Percentiles rank a stretch among this genome's conserved stretches.
Evolutionary conservation across 1,140 invertebrate species (phyloP).

Genomic region (Drosophila teissieri): DNA sequence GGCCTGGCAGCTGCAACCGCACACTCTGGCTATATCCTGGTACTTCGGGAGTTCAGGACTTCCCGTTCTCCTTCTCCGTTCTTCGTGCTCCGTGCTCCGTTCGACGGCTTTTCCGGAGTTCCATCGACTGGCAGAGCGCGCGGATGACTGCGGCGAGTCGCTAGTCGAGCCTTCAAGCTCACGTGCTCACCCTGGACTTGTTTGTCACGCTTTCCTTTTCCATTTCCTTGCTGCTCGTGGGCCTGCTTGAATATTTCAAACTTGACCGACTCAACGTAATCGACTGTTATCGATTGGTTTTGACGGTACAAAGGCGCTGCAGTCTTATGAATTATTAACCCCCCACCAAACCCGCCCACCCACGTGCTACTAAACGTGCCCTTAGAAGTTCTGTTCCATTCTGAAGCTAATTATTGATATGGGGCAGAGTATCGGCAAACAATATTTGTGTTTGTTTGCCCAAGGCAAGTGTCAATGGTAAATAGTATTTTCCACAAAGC

Average conservation of each 20-base stretch:
- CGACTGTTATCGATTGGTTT: constrained; percentile 57
- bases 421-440: constrained; percentile 3
- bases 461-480: constrained; percentile 66
- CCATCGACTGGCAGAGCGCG: constrained; percentile 51
- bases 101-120: constrained; percentile 45
- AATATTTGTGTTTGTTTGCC: constrained; percentile 21
- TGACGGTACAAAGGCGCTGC: constrained; percentile 37
- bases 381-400: constrained; percentile 1
- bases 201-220: constrained; percentile 56
- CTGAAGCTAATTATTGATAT: constrained; percentile 45
- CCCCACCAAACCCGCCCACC: constrained; percentile 5
- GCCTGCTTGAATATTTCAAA: constrained; percentile 60
- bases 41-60: constrained; percentile 3
- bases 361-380: constrained; percentile 39
- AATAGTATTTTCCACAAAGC: constrained; percentile 32
- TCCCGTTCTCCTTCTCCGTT: constrained; percentile 17
- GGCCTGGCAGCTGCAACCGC: constrained; percentile 44
- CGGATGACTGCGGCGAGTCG: constrained; percentile 47
- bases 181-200: constrained; percentile 55
- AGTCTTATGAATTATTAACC: constrained; percentile 59
- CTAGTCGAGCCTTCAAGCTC: constrained; percentile 30
- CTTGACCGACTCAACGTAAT: constrained; percentile 62
- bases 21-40: constrained; percentile 8
- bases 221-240: constrained; percentile 2
- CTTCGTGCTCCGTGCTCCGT: background rate